A percentile compares a stretch with the other conserved stretches of the same genome.
Conservation (phyloP, 2,888 invertebrate species). For the Dione juno region DNA sequence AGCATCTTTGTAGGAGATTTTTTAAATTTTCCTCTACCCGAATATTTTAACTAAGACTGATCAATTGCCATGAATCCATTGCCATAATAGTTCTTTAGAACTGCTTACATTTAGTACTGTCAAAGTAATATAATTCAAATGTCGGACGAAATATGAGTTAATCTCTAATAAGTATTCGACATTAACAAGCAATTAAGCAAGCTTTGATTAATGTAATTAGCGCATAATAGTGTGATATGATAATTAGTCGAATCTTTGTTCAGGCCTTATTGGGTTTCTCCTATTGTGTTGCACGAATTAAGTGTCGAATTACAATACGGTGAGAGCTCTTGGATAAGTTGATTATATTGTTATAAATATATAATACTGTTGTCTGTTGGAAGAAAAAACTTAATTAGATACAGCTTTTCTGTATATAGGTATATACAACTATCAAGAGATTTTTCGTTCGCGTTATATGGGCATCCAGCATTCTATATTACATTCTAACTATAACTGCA, state of each 20-base stretch:
- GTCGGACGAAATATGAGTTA: constrained; percentile 23
- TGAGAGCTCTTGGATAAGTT: constrained; percentile 24
- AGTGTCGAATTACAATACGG: constrained; percentile 30
- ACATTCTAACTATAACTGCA: too few species aligned
- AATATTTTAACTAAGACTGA: too few species aligned
- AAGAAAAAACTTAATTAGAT: too few species aligned
- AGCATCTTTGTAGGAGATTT: too few species aligned
- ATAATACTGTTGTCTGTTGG: too few species aligned
- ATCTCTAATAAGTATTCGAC: constrained; percentile 31
- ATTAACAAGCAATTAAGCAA: constrained; percentile 34
- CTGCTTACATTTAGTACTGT: background rate
- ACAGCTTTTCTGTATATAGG: too few species aligned
- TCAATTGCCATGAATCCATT: too few species aligned
- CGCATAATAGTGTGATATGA: constrained; percentile 47
- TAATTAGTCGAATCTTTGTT: constrained; percentile 29
- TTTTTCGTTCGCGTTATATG: too few species aligned
- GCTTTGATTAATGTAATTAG: constrained; percentile 51
- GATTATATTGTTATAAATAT: constrained; percentile 13
- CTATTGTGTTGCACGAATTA: constrained; percentile 39
- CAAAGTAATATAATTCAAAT: background rate
- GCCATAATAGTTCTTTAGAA: too few species aligned
- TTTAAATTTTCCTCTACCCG: too few species aligned
- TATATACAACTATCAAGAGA: too few species aligned
- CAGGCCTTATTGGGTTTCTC: constrained; percentile 27
- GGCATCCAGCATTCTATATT: too few species aligned